Evolutionary conservation across 1,140 invertebrate species (phyloP).

Genomic region (Drosophila kohkoa): DNA sequence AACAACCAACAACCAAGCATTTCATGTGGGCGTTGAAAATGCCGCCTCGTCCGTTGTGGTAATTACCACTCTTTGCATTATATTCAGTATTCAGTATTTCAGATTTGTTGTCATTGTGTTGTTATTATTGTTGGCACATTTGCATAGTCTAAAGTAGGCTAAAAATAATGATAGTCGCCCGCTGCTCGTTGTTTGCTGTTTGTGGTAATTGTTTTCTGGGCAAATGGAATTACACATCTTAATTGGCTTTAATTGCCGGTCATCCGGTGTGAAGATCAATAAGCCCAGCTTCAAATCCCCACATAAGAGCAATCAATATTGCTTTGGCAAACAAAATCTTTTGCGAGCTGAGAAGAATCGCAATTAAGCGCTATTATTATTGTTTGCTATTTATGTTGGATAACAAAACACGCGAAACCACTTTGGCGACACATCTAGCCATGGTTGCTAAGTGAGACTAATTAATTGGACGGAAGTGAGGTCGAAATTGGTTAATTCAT

Average conservation of each 20-base stretch:
- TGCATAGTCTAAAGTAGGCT: constrained; percentile 49
- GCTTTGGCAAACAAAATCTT: constrained; percentile 41
- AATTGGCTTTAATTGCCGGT: constrained; percentile 23
- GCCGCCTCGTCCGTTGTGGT: neutral
- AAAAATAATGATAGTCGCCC: constrained; percentile 48
- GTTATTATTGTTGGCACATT: constrained; percentile 25
- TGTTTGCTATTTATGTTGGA: constrained; percentile 49
- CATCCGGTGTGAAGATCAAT: constrained; percentile 34
- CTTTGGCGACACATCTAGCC: constrained; percentile 23
- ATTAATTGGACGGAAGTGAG: neutral
- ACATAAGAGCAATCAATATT: constrained; percentile 55
- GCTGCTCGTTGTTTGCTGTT: neutral
- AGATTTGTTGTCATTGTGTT: too few species aligned
- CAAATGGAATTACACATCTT: constrained; percentile 24
- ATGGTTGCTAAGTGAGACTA: neutral
- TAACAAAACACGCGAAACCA: constrained; percentile 52
- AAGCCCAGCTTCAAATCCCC: neutral
- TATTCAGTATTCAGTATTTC: neutral
- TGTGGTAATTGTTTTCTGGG: constrained; percentile 12
- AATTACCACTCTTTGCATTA: constrained; percentile 6
- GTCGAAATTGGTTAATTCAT: neutral
- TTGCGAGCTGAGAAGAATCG: constrained; percentile 19
- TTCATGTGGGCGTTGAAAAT: constrained; percentile 22
- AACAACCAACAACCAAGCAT: neutral
- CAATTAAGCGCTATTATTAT: constrained; percentile 60